Evolutionary conservation across 2,113 vertebrate genomes (phyloP).

Genomic region (Tenrec ecaudatus): DNA sequence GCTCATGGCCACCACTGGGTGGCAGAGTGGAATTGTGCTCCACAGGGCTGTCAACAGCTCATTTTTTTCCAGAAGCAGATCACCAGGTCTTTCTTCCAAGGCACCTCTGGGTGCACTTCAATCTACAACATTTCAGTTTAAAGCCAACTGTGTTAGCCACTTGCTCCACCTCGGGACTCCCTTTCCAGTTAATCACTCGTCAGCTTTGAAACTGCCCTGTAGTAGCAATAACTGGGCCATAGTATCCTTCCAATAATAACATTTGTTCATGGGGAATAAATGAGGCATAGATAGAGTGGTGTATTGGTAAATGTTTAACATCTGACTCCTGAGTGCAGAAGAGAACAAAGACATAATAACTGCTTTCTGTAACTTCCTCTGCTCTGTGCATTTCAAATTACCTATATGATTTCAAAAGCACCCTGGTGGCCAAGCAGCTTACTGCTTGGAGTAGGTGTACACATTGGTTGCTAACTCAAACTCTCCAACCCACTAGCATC

Average conservation of each 20-base stretch:
- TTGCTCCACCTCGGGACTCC: background rate
- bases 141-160: background rate
- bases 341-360: background rate
- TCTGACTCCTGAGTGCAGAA: background rate
- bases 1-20: background rate
- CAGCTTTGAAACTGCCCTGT: background rate
- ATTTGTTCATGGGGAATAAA: background rate
- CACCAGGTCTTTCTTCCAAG: background rate
- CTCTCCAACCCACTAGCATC: too few relatives aligned
- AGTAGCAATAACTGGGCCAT: too few relatives aligned
- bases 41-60: background rate
- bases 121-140: background rate
- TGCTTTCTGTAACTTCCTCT: constrained; percentile 32
- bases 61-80: background rate
- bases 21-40: background rate
- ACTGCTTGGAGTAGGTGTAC: too few relatives aligned
- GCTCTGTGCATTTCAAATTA: background rate
- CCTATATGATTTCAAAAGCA: background rate
- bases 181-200: background rate
- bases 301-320: background rate
- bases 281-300: background rate
- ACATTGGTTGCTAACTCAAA: too few relatives aligned
- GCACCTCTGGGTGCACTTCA: background rate
- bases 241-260: background rate
- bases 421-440: too few relatives aligned